Base-by-base conservation (phyloP, 2,797 vertebrate genomes). In the Furcifer pardalis region DNA sequence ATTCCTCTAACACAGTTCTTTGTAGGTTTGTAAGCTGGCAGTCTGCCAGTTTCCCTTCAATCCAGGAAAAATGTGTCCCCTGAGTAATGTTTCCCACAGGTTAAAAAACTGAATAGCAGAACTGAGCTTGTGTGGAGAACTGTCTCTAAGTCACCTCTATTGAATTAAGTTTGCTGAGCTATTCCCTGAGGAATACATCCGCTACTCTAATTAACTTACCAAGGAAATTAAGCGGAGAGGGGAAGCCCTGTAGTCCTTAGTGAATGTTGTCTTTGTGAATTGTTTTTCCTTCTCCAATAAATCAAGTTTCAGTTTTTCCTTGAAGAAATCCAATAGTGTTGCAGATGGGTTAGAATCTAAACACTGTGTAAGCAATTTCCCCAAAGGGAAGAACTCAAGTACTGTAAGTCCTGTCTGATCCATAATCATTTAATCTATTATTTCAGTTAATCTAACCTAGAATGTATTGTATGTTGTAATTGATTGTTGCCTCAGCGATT, bases 101-200 rank as follows among this genome's bases (percentile, higher is more conserved):
- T 56, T 74, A 10, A 59, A 79, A 78, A 74, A 59, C 59, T 65
- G 6, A 37, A 75, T 73, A 44, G 46, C 81, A 10, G n/a, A 59
- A n/a, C 76, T 77, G 56, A 82, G 42, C 42, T 66, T 60, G 46
- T 74, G 46, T 12, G 42, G 66, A 46, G 27, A 74, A 66, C 46
- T 79, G 17, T 78, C 60, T 74, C 56, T 79, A 66, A 87, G 60
- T 83, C 68, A 60, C 60, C 69, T 83, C 69, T 76, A 27, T 79
- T 83, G 71, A 79, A 79, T 83, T 49, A 75, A 68, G 75, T 79
- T 56, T 79, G 66, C 81, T 79, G 71, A 79, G 62, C 71, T 74
- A 49, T 79, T 40, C 71, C 77, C 23, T 7, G n/a, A 87, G n/a
- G 77, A 75, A 42, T 76, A 27, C 25, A 80, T 75, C 21, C 17